Evolutionary conservation across 2,888 invertebrate genomes (phyloP), one percentile per base, ranked within the genome.

Genomic region (Drosophila formosana): DNA sequence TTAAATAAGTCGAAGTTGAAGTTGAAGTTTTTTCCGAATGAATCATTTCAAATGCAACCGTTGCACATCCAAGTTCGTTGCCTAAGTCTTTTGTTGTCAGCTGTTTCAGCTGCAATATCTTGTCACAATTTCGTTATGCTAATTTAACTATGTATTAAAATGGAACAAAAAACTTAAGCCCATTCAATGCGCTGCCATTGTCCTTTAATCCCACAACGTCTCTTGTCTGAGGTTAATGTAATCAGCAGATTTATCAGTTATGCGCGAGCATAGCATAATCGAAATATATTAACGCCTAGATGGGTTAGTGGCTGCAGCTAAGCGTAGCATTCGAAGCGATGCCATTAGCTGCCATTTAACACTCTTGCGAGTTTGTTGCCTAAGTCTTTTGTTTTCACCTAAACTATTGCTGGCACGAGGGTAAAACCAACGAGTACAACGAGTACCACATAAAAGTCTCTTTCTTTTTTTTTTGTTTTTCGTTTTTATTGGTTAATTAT

Each of bases 341-440:
- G 13, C 25, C 55, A 55, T 73, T 74, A 66, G 58, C 46, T 43
- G 65, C 18, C 52, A 74, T 66, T 55, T 37, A 26, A 26, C 58
- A 26, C 57, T 41, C 26, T 18, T 26, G 25, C 32, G 18, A 57
- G 73, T 67, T 72, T 50, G 50, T 69, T 68, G 76, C 80, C 62
- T 55, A 77, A 86, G 83, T 82, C 83, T 76, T 82, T 84, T 76
- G 84, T 87, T 84, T 89, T 87, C 82, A 74, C 89, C 72, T 66
- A 28, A 45, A 45, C 39, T 50, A 50, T 57, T 50, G 47, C 50
- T 18, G 6, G 47, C 32, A 41, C 56, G 46, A 41, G 39, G 39
- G 39, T 41, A 41, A 41, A 41, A 41, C 39, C 13, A 41, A 41
- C 39, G 18, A 72, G 66, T 66, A 60, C 57, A 43, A 11, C 41